Evolutionary conservation across 2,113 vertebrate species (phyloP).

Genomic region (Nycticryphes semicollaris): DNA sequence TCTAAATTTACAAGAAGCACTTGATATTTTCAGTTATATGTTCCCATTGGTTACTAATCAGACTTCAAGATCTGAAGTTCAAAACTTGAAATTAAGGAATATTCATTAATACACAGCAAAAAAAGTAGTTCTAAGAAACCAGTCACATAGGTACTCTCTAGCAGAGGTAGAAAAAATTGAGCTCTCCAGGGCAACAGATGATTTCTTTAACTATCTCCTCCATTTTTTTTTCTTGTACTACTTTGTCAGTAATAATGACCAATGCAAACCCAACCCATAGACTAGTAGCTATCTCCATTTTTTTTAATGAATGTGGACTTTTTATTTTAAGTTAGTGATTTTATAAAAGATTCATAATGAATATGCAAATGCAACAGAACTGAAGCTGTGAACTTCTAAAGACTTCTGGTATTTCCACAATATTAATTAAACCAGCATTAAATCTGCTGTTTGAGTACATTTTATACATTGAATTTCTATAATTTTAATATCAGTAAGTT

Average conservation of each 20-base stretch:
- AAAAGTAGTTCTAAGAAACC: neutral
- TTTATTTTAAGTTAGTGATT: neutral
- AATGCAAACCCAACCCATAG: neutral
- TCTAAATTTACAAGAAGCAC: neutral
- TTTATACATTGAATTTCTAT: neutral
- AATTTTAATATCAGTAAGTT: neutral
- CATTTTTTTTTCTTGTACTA: neutral
- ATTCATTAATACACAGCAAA: neutral
- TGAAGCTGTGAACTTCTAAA: neutral
- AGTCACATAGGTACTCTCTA: neutral
- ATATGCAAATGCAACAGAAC: neutral
- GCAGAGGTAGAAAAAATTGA: neutral
- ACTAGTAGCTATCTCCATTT: neutral
- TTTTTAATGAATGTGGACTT: neutral
- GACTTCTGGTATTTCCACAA: neutral
- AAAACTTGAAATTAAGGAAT: neutral
- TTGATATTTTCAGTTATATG: neutral
- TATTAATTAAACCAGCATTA: neutral
- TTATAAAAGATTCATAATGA: neutral
- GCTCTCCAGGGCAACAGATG: neutral
- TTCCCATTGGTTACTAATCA: neutral
- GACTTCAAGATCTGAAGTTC: neutral
- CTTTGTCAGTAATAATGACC: neutral
- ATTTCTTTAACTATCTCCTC: neutral
- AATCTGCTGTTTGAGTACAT: neutral